A percentile compares a stretch with the other conserved stretches of the same genome.
Evolutionary conservation across 2,888 invertebrate species (phyloP).

Genomic region (Oligia fasciuncula): DNA sequence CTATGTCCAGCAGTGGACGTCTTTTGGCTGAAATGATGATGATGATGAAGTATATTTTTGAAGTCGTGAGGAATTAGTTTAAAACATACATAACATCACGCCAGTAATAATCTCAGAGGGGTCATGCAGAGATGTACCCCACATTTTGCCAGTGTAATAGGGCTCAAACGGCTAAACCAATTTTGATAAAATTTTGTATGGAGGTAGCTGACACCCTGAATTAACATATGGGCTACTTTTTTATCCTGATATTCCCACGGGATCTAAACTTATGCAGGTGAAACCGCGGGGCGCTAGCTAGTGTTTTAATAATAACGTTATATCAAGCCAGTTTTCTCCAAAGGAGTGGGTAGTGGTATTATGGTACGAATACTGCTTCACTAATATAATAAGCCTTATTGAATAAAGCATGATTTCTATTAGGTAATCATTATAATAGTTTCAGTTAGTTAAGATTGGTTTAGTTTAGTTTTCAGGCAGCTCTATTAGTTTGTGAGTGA

Average conservation of each 20-base stretch:
- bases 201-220: too few species aligned
- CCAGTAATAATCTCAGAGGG: not conserved
- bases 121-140: not conserved
- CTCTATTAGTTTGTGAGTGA: not conserved
- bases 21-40: too few species aligned
- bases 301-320: not conserved
- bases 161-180: too few species aligned
- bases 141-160: too few species aligned
- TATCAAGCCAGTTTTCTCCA: not conserved
- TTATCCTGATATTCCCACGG: too few species aligned
- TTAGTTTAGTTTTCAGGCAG: not conserved
- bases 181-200: too few species aligned
- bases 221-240: too few species aligned
- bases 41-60: not conserved
- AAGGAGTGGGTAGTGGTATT: too few species aligned
- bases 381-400: not conserved
- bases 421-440: not conserved
- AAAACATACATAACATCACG: not conserved
- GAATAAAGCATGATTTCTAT: not conserved
- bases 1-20: too few species aligned
- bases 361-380: not conserved
- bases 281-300: too few species aligned
- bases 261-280: too few species aligned
- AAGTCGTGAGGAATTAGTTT: not conserved
- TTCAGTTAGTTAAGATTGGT: not conserved